Percentiles rank a stretch among this genome's conserved stretches.
Conservation (phyloP, 1,140 invertebrate genomes). For the Drosophila oshimai region DNA sequence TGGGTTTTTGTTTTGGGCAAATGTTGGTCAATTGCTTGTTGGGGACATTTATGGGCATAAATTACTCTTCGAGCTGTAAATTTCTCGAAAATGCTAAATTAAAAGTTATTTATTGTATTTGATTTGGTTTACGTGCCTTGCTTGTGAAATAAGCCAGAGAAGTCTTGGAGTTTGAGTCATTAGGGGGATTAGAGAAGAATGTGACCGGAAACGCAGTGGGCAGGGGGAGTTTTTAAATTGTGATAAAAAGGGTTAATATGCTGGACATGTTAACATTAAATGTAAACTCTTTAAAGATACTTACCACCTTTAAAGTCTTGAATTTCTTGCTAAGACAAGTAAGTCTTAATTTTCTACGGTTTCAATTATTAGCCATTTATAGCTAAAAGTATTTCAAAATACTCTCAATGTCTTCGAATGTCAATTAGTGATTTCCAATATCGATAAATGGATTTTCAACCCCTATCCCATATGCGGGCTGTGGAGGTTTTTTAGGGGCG, state of each 20-base stretch:
- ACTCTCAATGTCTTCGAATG: background rate
- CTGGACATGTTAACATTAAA: background rate
- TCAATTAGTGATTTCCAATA: conserved; percentile 15
- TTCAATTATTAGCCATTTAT: background rate
- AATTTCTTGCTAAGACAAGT: too few species aligned
- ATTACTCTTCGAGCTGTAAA: conserved; percentile 64
- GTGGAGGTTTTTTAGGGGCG: conserved; percentile 12
- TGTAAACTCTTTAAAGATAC: background rate
- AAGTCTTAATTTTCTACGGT: too few species aligned
- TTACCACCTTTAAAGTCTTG: background rate
- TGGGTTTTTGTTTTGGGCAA: background rate
- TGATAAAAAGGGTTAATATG: background rate
- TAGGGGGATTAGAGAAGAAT: conserved; percentile 35
- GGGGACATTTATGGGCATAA: conserved; percentile 63
- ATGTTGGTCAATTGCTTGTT: conserved; percentile 71
- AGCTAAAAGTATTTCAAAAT: background rate
- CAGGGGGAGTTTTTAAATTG: background rate
- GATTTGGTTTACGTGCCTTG: conserved; percentile 55
- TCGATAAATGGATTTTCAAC: background rate
- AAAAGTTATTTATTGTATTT: conserved; percentile 76
- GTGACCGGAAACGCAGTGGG: conserved; percentile 48
- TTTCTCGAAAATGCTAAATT: conserved; percentile 69
- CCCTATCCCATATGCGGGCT: background rate
- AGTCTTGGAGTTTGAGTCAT: conserved; percentile 32
- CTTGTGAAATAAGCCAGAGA: conserved; percentile 17